Evolutionary conservation across 2,888 invertebrate species (phyloP).

Genomic region (Heliconius ethilla): DNA sequence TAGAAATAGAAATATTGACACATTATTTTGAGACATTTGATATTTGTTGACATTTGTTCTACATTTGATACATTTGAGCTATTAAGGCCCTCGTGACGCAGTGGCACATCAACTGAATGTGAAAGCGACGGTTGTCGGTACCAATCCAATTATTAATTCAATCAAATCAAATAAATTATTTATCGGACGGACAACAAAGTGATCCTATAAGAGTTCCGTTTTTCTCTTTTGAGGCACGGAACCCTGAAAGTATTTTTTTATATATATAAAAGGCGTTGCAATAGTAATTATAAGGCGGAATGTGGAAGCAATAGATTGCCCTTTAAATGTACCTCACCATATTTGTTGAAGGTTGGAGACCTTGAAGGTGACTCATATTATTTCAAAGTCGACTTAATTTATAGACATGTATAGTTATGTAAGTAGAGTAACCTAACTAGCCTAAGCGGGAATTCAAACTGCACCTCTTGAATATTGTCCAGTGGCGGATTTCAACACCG

Average conservation of each 20-base stretch:
- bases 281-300: conserved; percentile 10
- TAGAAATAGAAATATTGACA: neutral
- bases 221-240: no score
- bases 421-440: no score
- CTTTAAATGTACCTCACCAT: conserved; percentile 5
- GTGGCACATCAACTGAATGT: neutral
- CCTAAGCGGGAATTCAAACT: no score
- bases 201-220: no score
- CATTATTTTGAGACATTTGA: no score
- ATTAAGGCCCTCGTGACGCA: neutral
- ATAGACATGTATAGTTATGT: neutral
- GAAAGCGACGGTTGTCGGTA: neutral
- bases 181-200: neutral
- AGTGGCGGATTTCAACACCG: no score
- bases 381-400: neutral
- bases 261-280: neutral
- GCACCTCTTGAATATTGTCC: no score
- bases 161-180: neutral
- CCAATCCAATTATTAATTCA: neutral
- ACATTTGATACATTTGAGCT: no score
- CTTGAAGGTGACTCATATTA: conserved; percentile 1
- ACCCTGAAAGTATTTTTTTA: no score
- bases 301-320: conserved; percentile 18
- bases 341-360: conserved; percentile 11
- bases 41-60: no score